Evolutionary conservation across 1,140 invertebrate species (phyloP).

Genomic region (Caenorhabditis latens): DNA sequence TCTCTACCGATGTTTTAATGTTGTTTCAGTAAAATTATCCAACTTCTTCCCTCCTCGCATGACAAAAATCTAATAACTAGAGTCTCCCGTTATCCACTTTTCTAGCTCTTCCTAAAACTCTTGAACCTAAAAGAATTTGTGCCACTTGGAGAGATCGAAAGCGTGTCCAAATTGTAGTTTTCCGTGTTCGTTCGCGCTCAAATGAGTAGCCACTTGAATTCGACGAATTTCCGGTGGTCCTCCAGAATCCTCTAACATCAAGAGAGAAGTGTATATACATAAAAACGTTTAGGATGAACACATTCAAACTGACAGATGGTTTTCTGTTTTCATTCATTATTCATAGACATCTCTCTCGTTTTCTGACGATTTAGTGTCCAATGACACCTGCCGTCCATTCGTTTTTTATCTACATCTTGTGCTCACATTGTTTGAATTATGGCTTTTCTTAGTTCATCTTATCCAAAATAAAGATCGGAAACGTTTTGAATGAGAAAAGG

Average conservation of each 20-base stretch:
- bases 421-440: conserved; percentile 36
- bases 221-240: conserved; percentile 46
- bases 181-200: conserved; percentile 41
- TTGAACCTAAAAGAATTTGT: conserved; percentile 47
- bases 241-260: conserved; percentile 20
- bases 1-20: too few relatives aligned
- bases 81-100: neutral
- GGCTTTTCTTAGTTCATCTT: conserved; percentile 46
- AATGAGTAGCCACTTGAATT: conserved; percentile 47
- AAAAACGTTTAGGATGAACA: conserved; percentile 31
- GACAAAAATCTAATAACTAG: too few relatives aligned
- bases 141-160: conserved; percentile 12
- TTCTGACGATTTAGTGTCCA: conserved; percentile 31
- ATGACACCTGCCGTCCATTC: conserved; percentile 42
- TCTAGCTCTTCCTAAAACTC: neutral
- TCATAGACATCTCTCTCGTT: neutral
- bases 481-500: neutral
- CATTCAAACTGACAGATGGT: conserved; percentile 42
- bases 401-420: neutral
- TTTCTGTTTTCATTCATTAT: conserved; percentile 37
- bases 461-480: conserved; percentile 41
- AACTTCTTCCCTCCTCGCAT: too few relatives aligned
- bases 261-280: neutral
- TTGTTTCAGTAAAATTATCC: too few relatives aligned
- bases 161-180: conserved; percentile 32